Percentiles rank a stretch among this genome's conserved stretches.
Evolutionary conservation across 1,140 invertebrate genomes (phyloP).

Genomic region (Antheraea mylitta): DNA sequence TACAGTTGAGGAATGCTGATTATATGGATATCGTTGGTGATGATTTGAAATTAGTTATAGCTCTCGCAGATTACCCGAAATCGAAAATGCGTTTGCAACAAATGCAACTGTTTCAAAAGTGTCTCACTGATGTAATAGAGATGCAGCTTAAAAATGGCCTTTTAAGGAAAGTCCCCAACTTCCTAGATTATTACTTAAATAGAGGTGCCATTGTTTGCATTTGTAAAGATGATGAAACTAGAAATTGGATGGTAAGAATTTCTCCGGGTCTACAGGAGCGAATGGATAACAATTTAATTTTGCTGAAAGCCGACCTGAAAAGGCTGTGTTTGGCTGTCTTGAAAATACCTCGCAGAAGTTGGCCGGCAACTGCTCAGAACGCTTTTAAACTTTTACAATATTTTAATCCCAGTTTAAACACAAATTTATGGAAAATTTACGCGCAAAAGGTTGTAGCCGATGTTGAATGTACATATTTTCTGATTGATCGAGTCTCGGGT

Average conservation of each 20-base stretch:
- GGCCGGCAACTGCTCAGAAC: constrained; percentile 55
- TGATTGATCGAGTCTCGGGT: constrained; percentile 56
- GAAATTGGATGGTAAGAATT: constrained; percentile 60
- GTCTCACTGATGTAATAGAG: constrained; percentile 51
- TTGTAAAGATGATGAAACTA: constrained; percentile 56
- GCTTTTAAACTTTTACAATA: constrained; percentile 62
- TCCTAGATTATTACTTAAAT: constrained; percentile 64
- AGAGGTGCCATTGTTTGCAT: constrained; percentile 65
- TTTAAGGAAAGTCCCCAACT: constrained; percentile 46
- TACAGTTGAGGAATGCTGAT: constrained; percentile 53
- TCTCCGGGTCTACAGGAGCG: constrained; percentile 60
- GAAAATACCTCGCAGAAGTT: constrained; percentile 50
- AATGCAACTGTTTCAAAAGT: constrained; percentile 53
- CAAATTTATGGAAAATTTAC: constrained; percentile 55
- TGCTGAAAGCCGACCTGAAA: constrained; percentile 55
- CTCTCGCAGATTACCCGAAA: constrained; percentile 57
- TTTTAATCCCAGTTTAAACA: constrained; percentile 58
- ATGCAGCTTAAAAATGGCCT: constrained; percentile 65
- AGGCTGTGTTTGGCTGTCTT: constrained; percentile 53
- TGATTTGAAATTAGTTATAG: constrained; percentile 53
- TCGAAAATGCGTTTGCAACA: constrained; percentile 53
- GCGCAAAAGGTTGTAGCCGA: constrained; percentile 41
- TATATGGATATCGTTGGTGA: constrained; percentile 59
- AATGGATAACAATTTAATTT: constrained; percentile 48
- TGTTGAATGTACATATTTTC: constrained; percentile 49